Evolutionary conservation across 2,113 vertebrate genomes (phyloP).

Genomic region (Nycticebus coucang): DNA sequence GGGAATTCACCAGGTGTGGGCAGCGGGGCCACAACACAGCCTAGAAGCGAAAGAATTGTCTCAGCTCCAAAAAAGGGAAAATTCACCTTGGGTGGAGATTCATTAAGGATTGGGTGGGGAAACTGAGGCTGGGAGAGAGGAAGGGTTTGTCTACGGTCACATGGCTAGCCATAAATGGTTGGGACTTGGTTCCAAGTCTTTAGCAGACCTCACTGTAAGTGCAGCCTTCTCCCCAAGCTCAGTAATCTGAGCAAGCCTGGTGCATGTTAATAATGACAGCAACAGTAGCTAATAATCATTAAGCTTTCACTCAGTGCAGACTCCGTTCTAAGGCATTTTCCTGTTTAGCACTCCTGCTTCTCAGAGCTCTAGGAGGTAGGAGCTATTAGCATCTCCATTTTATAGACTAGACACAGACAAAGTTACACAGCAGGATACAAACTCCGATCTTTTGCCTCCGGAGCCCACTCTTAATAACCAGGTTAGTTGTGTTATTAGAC

Average conservation of each 20-base stretch:
- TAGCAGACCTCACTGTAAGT: rapidly evolving
- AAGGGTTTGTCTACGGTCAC: neutral
- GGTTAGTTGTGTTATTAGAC: neutral
- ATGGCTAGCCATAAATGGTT: rapidly evolving
- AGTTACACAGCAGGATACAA: neutral
- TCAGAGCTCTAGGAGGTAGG: neutral
- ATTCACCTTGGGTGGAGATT: neutral
- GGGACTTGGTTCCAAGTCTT: too few species aligned
- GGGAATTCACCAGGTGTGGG: neutral
- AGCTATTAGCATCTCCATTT: too few species aligned
- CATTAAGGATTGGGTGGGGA: neutral
- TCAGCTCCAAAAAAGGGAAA: neutral
- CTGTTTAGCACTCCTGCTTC: neutral
- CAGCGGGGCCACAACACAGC: neutral
- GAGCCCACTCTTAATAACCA: neutral
- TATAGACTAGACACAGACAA: neutral
- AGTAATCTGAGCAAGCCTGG: neutral
- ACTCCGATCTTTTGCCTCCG: neutral
- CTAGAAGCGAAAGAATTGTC: neutral
- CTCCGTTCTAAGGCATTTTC: neutral
- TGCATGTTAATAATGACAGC: rapidly evolving
- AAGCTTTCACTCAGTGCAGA: neutral
- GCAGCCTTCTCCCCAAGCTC: too few species aligned
- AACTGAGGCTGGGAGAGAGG: neutral
- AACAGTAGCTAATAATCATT: rapidly evolving